phyloP scores from a whole-genome alignment of 2,797 vertebrate species.

The Peromyscus nudipes region DNA sequence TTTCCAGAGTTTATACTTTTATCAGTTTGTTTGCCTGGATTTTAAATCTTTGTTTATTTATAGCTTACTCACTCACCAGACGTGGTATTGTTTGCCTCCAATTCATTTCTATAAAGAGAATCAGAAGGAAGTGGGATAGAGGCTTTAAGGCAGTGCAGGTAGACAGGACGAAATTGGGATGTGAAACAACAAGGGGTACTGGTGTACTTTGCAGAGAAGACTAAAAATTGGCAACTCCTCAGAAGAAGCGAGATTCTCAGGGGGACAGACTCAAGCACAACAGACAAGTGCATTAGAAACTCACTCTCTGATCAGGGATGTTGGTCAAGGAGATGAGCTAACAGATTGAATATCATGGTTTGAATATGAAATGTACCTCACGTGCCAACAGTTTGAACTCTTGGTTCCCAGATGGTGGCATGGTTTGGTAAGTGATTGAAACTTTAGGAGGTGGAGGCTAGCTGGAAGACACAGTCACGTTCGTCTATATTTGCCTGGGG shows the following conservation, averaged over 20 bases:
- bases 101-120: not conserved
- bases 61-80: not conserved
- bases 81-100: not conserved
- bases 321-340: not conserved
- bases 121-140: not conserved
- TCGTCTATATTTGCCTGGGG: not conserved
- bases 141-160: not conserved
- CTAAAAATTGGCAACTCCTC: not conserved
- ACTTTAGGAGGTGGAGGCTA: not conserved
- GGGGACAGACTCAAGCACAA: not conserved
- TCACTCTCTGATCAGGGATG: not conserved
- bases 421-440: not conserved
- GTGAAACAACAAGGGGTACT: not conserved
- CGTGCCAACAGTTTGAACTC: not conserved
- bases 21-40: not conserved
- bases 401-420: not conserved
- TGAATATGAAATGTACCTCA: not conserved
- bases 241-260: not conserved
- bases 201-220: not conserved
- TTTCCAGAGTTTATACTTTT: not conserved
- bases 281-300: accelerated
- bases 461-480: not conserved
- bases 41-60: slow-evolving; percentile 23
- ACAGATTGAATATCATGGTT: not conserved
- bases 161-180: not conserved